A percentile compares a stretch with the other conserved stretches of the same genome.
phyloP scores from a whole-genome alignment of 2,888 invertebrate species.

The Dioctria linearis region DNA sequence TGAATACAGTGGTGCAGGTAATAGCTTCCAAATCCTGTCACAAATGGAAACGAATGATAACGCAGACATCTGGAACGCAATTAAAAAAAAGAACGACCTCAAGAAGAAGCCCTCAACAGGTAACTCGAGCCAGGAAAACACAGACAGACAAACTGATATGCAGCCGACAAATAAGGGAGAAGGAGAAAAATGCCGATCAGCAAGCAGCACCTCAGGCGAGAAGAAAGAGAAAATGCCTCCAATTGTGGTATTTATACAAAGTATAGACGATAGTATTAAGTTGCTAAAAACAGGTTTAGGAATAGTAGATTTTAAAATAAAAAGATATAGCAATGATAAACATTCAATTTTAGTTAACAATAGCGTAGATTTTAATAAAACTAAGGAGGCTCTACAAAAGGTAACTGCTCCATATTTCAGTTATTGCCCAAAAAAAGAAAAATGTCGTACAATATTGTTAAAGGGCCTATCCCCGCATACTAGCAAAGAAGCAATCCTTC shows the following conservation, averaged over 20 bases:
- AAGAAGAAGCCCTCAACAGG: too few relatives aligned
- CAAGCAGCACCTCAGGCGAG: too few relatives aligned
- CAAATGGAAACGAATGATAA: too few relatives aligned
- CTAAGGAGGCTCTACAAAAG: background rate
- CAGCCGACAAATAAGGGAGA: too few relatives aligned
- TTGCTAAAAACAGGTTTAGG: background rate
- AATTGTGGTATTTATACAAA: background rate
- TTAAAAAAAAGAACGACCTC: too few relatives aligned
- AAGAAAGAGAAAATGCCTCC: background rate
- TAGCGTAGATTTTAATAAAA: background rate
- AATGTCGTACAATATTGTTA: background rate
- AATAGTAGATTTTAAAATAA: background rate
- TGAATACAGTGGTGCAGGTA: too few relatives aligned
- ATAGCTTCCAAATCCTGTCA: too few relatives aligned
- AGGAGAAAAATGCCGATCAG: too few relatives aligned
- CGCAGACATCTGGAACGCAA: too few relatives aligned
- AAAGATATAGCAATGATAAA: background rate
- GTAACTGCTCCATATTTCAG: background rate
- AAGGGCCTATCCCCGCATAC: background rate
- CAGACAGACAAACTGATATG: too few relatives aligned
- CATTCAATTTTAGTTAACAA: background rate
- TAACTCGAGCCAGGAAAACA: too few relatives aligned
- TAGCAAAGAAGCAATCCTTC: background rate
- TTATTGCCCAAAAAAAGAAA: background rate
- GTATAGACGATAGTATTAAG: background rate